phyloP scores from a whole-genome alignment of 2,797 vertebrate genomes.

The Fundulus diaphanus region DNA sequence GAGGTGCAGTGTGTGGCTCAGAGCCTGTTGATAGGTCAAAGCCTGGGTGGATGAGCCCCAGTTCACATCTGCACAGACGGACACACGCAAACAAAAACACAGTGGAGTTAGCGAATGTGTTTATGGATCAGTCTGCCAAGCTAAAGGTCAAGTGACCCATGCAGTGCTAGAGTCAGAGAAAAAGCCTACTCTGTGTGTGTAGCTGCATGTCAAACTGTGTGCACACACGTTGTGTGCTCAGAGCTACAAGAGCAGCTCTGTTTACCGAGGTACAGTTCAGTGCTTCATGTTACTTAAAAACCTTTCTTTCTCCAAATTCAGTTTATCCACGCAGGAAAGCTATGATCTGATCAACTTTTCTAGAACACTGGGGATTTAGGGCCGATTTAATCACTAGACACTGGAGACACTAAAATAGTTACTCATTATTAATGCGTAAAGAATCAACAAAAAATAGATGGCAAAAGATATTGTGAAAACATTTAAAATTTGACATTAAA shows the following conservation, averaged over 20 bases:
- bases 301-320: neutral
- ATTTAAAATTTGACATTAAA: no score
- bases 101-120: slow-evolving; percentile 48
- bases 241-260: slow-evolving; percentile 23
- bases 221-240: slow-evolving; percentile 46
- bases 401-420: no score
- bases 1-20: slow-evolving; percentile 94
- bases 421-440: no score
- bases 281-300: neutral
- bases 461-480: no score
- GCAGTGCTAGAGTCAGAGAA: slow-evolving; percentile 45
- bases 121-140: slow-evolving; percentile 43
- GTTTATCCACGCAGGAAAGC: neutral
- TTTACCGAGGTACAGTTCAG: slow-evolving; percentile 19
- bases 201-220: slow-evolving; percentile 72
- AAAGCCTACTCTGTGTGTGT: slow-evolving; percentile 63
- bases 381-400: neutral
- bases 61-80: slow-evolving; percentile 90
- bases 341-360: neutral
- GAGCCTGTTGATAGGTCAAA: slow-evolving; percentile 93
- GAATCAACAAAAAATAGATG: no score
- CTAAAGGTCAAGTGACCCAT: slow-evolving; percentile 47
- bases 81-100: slow-evolving; percentile 56
- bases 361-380: neutral
- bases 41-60: slow-evolving; percentile 99